These are phyloP conservation scores for Ptiloglossa arizonensis DNA, from an alignment of 1,140 invertebrate genomes.

Conservation along the genomic window DNA sequence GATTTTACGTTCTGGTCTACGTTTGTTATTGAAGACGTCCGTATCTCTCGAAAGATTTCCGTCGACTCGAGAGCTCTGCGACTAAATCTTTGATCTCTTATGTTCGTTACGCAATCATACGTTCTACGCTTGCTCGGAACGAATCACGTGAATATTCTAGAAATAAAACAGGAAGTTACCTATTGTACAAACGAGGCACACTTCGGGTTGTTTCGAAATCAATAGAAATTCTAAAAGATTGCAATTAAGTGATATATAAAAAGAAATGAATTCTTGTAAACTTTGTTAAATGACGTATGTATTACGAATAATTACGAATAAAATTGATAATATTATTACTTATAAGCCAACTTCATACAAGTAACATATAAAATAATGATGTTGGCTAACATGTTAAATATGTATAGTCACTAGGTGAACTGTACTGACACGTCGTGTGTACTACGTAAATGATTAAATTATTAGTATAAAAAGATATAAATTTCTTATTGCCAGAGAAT, in stretches of 20 bases:
- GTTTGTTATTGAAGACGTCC: slow-evolving; percentile 11
- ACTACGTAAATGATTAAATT: neutral
- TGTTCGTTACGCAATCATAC: slow-evolving; percentile 2
- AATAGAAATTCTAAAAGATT: neutral
- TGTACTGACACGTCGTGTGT: neutral
- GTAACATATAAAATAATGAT: neutral
- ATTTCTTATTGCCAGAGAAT: neutral
- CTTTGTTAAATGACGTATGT: neutral
- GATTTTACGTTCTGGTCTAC: slow-evolving; percentile 21
- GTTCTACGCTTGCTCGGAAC: slow-evolving; percentile 10
- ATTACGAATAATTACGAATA: neutral
- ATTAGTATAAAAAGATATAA: neutral
- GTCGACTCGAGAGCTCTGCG: slow-evolving; percentile 16
- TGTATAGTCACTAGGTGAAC: neutral
- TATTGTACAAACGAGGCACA: neutral
- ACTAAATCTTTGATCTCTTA: neutral
- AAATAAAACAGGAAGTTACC: slow-evolving; percentile 15
- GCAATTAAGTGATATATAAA: neutral
- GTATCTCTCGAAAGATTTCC: neutral
- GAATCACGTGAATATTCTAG: slow-evolving; percentile 20
- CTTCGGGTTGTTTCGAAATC: neutral
- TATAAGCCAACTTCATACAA: neutral
- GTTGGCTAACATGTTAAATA: slow-evolving; percentile 13
- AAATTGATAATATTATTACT: neutral
- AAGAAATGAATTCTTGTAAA: neutral